Evolutionary conservation across 1,140 invertebrate genomes (phyloP).

Genomic region (Drosophila kikkawai): DNA sequence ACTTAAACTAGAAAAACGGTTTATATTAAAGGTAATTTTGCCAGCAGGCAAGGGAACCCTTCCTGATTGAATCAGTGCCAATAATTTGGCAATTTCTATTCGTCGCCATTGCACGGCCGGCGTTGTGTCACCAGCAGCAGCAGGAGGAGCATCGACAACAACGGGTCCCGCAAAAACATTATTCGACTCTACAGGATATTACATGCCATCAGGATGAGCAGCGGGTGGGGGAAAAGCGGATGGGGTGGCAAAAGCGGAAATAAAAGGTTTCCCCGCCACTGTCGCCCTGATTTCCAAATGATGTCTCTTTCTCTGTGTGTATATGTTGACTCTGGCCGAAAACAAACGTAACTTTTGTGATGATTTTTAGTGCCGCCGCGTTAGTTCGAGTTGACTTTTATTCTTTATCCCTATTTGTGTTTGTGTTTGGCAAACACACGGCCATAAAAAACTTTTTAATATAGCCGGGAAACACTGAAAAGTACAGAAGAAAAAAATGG

Average conservation of each 20-base stretch:
- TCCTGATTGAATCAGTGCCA: constrained; percentile 78
- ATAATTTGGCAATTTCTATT: constrained; percentile 81
- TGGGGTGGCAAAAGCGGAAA: constrained; percentile 29
- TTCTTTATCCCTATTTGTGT: constrained; percentile 53
- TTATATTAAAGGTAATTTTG: constrained; percentile 47
- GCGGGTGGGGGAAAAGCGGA: constrained; percentile 4
- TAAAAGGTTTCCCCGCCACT: constrained; percentile 54
- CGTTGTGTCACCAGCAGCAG: constrained; percentile 52
- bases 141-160: constrained; percentile 39
- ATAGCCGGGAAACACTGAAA: constrained; percentile 30
- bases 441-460: constrained; percentile 79
- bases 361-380: constrained; percentile 70
- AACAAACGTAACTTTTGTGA: constrained; percentile 61
- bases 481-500: constrained; percentile 18
- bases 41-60: constrained; percentile 26
- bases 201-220: constrained; percentile 30
- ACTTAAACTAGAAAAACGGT: constrained; percentile 30
- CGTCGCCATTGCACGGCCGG: constrained; percentile 60
- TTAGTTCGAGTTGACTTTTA: constrained; percentile 56
- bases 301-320: constrained; percentile 24
- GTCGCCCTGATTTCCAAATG: constrained; percentile 29
- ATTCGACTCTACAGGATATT: constrained; percentile 66
- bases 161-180: constrained; percentile 47
- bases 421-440: constrained; percentile 64
- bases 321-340: constrained; percentile 46